These are phyloP conservation scores for Theretra japonica DNA, from an alignment of 2,888 invertebrate genomes.

Conservation along the genomic window DNA sequence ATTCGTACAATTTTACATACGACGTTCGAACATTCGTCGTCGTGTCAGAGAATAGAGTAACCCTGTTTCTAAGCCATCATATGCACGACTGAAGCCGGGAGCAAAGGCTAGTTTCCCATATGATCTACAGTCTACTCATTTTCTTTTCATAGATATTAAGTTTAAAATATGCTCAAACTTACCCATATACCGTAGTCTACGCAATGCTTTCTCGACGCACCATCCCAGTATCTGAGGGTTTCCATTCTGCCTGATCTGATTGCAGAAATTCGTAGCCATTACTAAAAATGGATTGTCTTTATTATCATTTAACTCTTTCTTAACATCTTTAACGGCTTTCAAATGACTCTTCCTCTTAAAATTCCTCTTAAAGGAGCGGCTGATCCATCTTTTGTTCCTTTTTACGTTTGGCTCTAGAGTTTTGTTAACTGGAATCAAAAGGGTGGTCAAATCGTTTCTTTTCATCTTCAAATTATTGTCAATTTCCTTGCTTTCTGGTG, in stretches of 20 bases:
- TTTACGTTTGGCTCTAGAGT: slow-evolving; percentile 37
- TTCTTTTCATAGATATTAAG: too few species aligned
- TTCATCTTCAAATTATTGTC: slow-evolving; percentile 58
- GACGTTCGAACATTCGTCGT: too few species aligned
- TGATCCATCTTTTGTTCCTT: slow-evolving; percentile 70
- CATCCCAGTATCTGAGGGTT: slow-evolving; percentile 61
- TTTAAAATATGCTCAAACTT: slow-evolving; percentile 39
- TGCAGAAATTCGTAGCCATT: slow-evolving; percentile 74
- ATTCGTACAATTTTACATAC: too few species aligned
- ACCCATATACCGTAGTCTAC: slow-evolving; percentile 68
- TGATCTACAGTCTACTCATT: too few species aligned
- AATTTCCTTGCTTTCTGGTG: slow-evolving; percentile 45
- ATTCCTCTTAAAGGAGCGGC: slow-evolving; percentile 53
- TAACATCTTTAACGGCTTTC: slow-evolving; percentile 34
- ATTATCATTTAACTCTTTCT: slow-evolving; percentile 28
- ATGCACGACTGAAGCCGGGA: too few species aligned
- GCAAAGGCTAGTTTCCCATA: too few species aligned
- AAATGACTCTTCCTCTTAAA: slow-evolving; percentile 43
- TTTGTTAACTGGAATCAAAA: slow-evolving; percentile 60
- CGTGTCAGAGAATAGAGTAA: too few species aligned
- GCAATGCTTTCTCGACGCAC: slow-evolving; percentile 74
- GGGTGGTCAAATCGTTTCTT: slow-evolving; percentile 59
- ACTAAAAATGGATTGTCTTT: slow-evolving; percentile 54
- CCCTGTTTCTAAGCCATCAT: too few species aligned
- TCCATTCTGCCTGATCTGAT: slow-evolving; percentile 65